Percentiles rank a stretch among this genome's conserved stretches.
phyloP scores from a whole-genome alignment of 2,113 vertebrate species.

The Butorides virescens region DNA sequence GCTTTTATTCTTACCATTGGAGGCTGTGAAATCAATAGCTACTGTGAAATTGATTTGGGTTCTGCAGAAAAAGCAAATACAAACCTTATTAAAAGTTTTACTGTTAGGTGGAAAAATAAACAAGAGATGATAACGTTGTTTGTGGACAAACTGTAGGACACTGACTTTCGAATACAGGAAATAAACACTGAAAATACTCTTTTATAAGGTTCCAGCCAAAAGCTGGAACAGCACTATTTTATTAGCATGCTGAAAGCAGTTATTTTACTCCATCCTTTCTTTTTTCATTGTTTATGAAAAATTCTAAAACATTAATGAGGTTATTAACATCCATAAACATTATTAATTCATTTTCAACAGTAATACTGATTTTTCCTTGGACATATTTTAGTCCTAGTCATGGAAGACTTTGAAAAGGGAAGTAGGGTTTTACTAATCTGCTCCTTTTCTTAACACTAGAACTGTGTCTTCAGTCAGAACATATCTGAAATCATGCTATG shows the following conservation, averaged over 20 bases:
- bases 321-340: neutral
- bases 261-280: neutral
- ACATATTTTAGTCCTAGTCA: neutral
- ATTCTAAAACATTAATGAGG: neutral
- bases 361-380: neutral
- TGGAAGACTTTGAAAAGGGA: neutral
- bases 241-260: neutral
- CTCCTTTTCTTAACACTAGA: neutral
- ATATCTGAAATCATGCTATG: neutral
- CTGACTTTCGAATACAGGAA: neutral
- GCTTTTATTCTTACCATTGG: slow-evolving; percentile 87
- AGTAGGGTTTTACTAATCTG: neutral
- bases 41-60: slow-evolving; percentile 99
- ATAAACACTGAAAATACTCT: neutral
- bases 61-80: slow-evolving; percentile 79
- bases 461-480: neutral
- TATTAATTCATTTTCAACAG: neutral
- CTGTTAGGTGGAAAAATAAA: neutral
- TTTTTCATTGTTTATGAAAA: neutral
- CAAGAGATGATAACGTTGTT: neutral
- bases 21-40: slow-evolving; percentile 98
- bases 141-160: neutral
- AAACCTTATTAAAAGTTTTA: slow-evolving; percentile 8
- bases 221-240: neutral
- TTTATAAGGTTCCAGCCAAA: neutral